Base-by-base conservation (phyloP, 64 coral and sea anemone species). In the Dendrophyllia cribrosa region DNA sequence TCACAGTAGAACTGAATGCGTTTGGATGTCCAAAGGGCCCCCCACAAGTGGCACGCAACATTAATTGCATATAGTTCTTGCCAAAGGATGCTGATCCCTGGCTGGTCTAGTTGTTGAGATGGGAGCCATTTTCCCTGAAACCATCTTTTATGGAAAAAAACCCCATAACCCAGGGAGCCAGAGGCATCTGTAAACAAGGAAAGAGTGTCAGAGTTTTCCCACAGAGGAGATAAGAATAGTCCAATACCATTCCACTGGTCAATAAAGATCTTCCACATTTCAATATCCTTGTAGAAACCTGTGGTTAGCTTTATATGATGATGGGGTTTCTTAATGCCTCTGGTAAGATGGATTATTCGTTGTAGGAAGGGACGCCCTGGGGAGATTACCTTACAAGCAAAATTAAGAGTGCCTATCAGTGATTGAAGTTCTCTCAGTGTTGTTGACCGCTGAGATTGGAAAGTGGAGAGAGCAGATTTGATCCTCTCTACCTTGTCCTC, bases 351-450 rank as follows among this genome's bases (percentile, higher is more conserved):
- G 15, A 90, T 69, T 47, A 90, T 90, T 6, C 75, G 74, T 20
- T 70, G 88, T 23, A 90, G 75, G 59, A 90, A 90, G 23, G 88
- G 43, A 19, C 88, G 26, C 9, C 88, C 88, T 50, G 88, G 75
- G 49, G 76, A n/a, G 17, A 90, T 70, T 49, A 88, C 86, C 34
- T 76, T 74, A 23, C 86, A 88, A 7, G 86, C 86, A 63, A 88
- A 88, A 55, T 88, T 74, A 1, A 74, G 72, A 50, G 86, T 75
- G 10, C 71, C 70, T 19, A 88, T 88, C 34, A 88, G 72, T 21
- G 85, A 87, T 62, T 87, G 85, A 43, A 87, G 61, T 51, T 87
- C 85, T 87, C 53, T 45, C 7, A 61, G 86, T 17, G 51, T 74
- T 43, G 59, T 59, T 15, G 55, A 74, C 12, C 23, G 34, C 23